These are phyloP conservation scores for Drosophila kambysellisi DNA, from an alignment of 2,888 invertebrate genomes.

Conservation along the genomic window DNA sequence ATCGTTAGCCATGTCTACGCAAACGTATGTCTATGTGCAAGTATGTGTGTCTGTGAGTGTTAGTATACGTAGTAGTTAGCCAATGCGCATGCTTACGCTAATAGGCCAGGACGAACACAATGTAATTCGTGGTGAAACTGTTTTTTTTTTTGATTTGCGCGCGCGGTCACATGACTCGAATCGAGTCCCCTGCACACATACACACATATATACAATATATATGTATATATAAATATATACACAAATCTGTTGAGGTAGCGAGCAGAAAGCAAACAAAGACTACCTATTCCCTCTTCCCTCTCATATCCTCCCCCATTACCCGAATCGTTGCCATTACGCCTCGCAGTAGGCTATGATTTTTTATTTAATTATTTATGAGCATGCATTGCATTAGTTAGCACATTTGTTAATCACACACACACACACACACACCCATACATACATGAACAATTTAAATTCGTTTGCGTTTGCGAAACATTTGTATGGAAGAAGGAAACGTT, in stretches of 20 bases:
- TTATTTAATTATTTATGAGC: constrained; percentile 46
- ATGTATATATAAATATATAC: constrained; percentile 36
- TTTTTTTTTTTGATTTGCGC: constrained; percentile 61
- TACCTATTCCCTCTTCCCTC: not conserved
- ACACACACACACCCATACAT: constrained; percentile 12
- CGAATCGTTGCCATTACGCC: not conserved
- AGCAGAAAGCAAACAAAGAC: constrained; percentile 55
- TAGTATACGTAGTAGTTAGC: constrained; percentile 41
- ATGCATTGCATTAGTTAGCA: constrained; percentile 12
- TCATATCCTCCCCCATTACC: not conserved
- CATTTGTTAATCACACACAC: constrained; percentile 14
- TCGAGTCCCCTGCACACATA: constrained; percentile 46
- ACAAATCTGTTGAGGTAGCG: constrained; percentile 77
- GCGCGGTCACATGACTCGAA: constrained; percentile 80
- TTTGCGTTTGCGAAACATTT: constrained; percentile 56
- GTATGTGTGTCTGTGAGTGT: constrained; percentile 12
- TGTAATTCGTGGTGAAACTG: constrained; percentile 55
- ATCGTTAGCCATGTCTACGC: not conserved
- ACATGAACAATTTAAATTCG: constrained; percentile 39
- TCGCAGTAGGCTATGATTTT: constrained; percentile 38
- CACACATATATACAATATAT: not conserved
- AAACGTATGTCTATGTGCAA: not conserved
- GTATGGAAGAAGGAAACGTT: constrained; percentile 48
- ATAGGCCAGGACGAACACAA: constrained; percentile 55
- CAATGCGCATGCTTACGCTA: constrained; percentile 76